phyloP scores from a whole-genome alignment of 2,888 invertebrate genomes.

The Idaea straminata region DNA sequence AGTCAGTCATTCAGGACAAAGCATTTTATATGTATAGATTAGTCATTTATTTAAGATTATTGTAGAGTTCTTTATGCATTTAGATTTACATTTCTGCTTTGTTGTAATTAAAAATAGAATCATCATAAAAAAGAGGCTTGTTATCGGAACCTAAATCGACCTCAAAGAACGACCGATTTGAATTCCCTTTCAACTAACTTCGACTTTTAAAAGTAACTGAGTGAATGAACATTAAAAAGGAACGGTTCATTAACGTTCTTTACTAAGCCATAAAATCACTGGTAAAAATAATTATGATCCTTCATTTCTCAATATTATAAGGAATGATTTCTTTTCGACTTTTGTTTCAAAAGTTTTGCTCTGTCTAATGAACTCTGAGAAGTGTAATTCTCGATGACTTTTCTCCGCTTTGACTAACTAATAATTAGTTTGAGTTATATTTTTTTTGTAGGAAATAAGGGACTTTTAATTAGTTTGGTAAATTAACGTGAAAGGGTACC shows the following conservation, averaged over 20 bases:
- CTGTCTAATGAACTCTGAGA: neutral
- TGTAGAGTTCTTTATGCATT: too few species aligned
- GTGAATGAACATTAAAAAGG: conserved; percentile 28
- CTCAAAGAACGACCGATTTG: conserved; percentile 1
- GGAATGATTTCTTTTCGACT: neutral
- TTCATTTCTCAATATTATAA: neutral
- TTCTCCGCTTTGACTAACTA: neutral
- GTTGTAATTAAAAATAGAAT: neutral
- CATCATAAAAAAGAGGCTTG: neutral
- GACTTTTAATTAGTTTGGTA: neutral
- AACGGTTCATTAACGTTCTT: conserved; percentile 27
- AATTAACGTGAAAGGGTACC: neutral
- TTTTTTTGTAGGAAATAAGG: neutral
- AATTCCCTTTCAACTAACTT: conserved; percentile 3
- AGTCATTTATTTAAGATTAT: too few species aligned
- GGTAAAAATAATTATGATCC: conserved; percentile 14
- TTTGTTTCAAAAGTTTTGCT: neutral
- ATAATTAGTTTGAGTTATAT: neutral
- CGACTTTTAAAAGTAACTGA: neutral
- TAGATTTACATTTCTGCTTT: neutral
- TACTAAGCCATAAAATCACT: conserved; percentile 24
- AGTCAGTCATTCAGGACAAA: too few species aligned
- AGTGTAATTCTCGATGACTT: neutral
- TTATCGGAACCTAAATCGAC: conserved; percentile 5
- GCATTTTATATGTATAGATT: too few species aligned